Base-by-base conservation (phyloP, 1,140 invertebrate species). In the Hypothenemus hampei region DNA sequence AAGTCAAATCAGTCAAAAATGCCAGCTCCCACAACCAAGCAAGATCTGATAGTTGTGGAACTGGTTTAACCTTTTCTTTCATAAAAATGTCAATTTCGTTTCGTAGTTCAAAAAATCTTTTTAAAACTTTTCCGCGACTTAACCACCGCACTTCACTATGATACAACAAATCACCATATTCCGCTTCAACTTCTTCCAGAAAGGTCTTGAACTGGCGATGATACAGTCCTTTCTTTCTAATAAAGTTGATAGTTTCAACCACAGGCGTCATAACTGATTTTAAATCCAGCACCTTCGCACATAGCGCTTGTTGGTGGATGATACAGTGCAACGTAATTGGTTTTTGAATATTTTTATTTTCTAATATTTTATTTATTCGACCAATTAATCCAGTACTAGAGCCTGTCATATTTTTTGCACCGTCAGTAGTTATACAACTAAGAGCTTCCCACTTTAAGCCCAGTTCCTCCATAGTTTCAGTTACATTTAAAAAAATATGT, bases 361-460 rank as follows among this genome's bases (percentile, higher is more conserved):
- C 45, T 20, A 51, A 51, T 51, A 46, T 46, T 51, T 46, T 51
- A 51, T 51, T 51, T 21, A 51, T 51, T 19, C 45, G 13, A 37
- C 33, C 37, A 46, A 44, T 20, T 23, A 51, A 51, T 46, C 35
- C 39, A 51, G 48, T 51, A 51, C 45, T 51, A 21, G 45, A 22
- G 45, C 48, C 48, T 37, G 48, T 51, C 48, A 51, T 51, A 23
- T 51, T 51, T 23, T 53, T 46, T 53, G 50, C 41, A 53, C 41
- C 23, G 41, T 53, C 29, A 46, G 19, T 53, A 47, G 19, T 54
- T 19, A 47, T 29, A 51, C 45, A 21, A 46, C 45, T 51, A 11
- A 33, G 22, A 47, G 33, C 35, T 47, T 47, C 52, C 43, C 52
- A 46, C 52, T 54, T 47, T 41, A 54, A n/a, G 36, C 33, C 24